A percentile compares a stretch with the other conserved stretches of the same genome.
These are phyloP conservation scores for Callosobruchus maculatus DNA, from an alignment of 2,888 invertebrate genomes.

Conservation along the genomic window DNA sequence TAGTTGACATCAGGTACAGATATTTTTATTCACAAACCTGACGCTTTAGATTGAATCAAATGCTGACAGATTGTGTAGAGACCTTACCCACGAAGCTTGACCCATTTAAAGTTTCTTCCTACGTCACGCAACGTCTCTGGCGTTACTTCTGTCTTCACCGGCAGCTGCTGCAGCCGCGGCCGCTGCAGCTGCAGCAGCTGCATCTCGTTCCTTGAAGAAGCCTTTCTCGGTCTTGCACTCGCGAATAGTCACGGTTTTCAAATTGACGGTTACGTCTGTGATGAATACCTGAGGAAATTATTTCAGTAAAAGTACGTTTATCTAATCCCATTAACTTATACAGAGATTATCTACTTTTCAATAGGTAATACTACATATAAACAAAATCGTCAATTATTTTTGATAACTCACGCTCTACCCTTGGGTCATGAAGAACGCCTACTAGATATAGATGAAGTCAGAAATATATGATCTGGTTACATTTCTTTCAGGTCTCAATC, in stretches of 20 bases:
- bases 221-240: conserved; percentile 93
- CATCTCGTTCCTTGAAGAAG: conserved; percentile 74
- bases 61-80: not conserved
- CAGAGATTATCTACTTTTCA: too few relatives aligned
- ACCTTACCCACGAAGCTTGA: not conserved
- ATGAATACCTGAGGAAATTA: conserved; percentile 67
- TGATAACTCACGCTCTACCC: too few relatives aligned
- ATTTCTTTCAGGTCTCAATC: too few relatives aligned
- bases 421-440: too few relatives aligned
- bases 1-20: too few relatives aligned
- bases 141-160: not conserved
- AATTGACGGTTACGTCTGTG: conserved; percentile 93
- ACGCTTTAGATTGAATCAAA: not conserved
- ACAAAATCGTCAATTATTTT: too few relatives aligned
- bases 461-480: too few relatives aligned
- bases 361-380: too few relatives aligned
- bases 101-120: not conserved
- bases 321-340: too few relatives aligned
- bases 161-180: not conserved
- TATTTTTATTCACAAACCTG: too few relatives aligned
- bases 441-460: too few relatives aligned
- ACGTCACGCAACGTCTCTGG: not conserved
- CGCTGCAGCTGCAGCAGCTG: conserved; percentile 36
- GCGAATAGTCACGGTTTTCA: conserved; percentile 91
- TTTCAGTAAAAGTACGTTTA: not conserved